These are phyloP conservation scores for Iselma pallidipennis DNA, from an alignment of 2,888 invertebrate species.

Conservation along the genomic window DNA sequence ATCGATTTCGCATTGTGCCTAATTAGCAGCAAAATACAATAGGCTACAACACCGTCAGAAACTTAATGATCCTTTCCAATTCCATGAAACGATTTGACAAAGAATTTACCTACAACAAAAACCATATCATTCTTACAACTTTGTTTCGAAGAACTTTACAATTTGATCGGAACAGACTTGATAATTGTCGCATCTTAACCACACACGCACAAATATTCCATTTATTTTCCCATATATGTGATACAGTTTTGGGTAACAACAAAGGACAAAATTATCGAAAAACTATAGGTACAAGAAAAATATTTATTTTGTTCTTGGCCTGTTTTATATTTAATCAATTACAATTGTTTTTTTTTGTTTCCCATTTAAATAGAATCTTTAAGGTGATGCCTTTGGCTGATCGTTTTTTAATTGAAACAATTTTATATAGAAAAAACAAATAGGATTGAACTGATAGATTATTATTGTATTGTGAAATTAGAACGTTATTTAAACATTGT, in stretches of 20 bases:
- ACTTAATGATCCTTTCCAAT: constrained; percentile 39
- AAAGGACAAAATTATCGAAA: background rate
- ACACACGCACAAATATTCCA: constrained; percentile 37
- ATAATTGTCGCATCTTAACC: constrained; percentile 36
- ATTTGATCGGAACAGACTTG: constrained; percentile 27
- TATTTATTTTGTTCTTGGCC: no score
- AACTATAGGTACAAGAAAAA: no score
- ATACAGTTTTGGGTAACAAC: background rate
- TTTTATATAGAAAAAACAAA: background rate
- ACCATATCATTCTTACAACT: constrained; percentile 31
- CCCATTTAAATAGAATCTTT: no score
- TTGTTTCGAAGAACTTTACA: constrained; percentile 34
- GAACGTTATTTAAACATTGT: background rate
- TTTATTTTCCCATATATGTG: constrained; percentile 30
- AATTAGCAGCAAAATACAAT: constrained; percentile 41
- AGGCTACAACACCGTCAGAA: constrained; percentile 36
- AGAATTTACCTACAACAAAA: constrained; percentile 24
- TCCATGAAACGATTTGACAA: constrained; percentile 43
- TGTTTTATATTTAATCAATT: no score
- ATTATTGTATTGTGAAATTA: background rate
- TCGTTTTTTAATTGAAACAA: no score
- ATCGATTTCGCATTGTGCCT: constrained; percentile 29
- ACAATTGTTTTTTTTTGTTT: no score
- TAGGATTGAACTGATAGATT: no score
- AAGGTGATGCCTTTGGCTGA: background rate